These are phyloP conservation scores for Tachystola acroxantha DNA, from an alignment of 2,888 invertebrate species.

Conservation along the genomic window DNA sequence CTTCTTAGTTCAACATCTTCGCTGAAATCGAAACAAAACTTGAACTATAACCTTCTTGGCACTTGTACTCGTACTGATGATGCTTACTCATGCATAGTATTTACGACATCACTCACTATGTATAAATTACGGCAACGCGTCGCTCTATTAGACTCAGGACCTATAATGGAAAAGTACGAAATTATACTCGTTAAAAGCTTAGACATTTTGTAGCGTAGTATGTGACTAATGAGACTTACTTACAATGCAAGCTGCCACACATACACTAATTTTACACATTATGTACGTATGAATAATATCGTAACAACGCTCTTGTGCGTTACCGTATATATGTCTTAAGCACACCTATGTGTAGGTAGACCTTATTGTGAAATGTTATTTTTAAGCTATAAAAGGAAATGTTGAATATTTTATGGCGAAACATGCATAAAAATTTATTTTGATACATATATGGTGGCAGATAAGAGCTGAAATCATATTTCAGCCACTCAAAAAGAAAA, in stretches of 20 bases:
- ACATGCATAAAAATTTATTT: neutral
- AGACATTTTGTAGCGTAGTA: slow-evolving; percentile 5
- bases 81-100: slow-evolving; percentile 7
- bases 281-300: slow-evolving; percentile 13
- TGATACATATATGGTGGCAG: no score
- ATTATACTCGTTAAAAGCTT: slow-evolving; percentile 6
- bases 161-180: slow-evolving; percentile 23
- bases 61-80: neutral
- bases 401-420: slow-evolving; percentile 9
- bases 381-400: slow-evolving; percentile 4
- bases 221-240: slow-evolving; percentile 15
- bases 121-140: slow-evolving; percentile 46
- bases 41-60: slow-evolving; percentile 7
- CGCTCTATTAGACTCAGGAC: slow-evolving; percentile 30
- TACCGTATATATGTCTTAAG: slow-evolving; percentile 1
- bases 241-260: slow-evolving; percentile 11
- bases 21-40: slow-evolving; percentile 29
- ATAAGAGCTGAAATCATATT: no score
- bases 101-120: slow-evolving; percentile 49
- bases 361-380: slow-evolving; percentile 5
- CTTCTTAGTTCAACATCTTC: slow-evolving; percentile 65
- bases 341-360: neutral
- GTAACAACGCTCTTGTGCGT: slow-evolving; percentile 9
- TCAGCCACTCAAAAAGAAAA: no score
- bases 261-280: slow-evolving; percentile 21